Evolutionary conservation across 1,140 invertebrate genomes (phyloP), one percentile per base, ranked within the genome.

Genomic region (Caenorhabditis inopinata): DNA sequence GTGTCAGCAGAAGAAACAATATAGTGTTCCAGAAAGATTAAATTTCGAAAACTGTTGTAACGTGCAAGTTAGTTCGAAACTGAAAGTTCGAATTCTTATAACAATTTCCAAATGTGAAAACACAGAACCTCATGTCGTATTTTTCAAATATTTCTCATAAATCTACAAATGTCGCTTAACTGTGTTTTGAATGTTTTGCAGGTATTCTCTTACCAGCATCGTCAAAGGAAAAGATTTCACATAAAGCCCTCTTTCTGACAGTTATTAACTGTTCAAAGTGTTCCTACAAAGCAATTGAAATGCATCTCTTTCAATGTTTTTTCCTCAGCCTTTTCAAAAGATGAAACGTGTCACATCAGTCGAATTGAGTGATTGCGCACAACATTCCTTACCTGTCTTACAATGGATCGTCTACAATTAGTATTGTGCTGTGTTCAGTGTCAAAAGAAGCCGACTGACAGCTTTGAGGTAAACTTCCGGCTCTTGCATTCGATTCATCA

Each of bases 341-440:
- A 68, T 68, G 58, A 68, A 68, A 68, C 58, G 38, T 68, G 58
- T 68, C 58, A 68, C 58, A 68, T 68, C 58, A 68, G 58, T 68
- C 11, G 58, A 68, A 68, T 68, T 68, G 58, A 68, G 58, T 68
- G 58, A 68, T 68, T 68, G 58, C 58, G 32, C 25, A 68, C 32
- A 35, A 4, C 58, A 14, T 21, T 68, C 16, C 51, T 11, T 42
- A 42, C 38, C 38, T 42, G 5, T 68, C 32, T 68, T 38, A 68
- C 58, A 68, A 68, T 68, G 58, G 38, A 68, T 68, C 58, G 58
- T 42, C 32, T 18, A 68, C 58, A 68, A 68, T 68, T 68, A 68
- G 58, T 68, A 68, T 68, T 68, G 58, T 68, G 58, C 23, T 9
- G 58, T 68, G 32, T 42, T 38, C 32, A 21, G 32, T 68, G 58